Base-by-base conservation (phyloP, 2,113 vertebrate species). In the Lamprotornis superbus region DNA sequence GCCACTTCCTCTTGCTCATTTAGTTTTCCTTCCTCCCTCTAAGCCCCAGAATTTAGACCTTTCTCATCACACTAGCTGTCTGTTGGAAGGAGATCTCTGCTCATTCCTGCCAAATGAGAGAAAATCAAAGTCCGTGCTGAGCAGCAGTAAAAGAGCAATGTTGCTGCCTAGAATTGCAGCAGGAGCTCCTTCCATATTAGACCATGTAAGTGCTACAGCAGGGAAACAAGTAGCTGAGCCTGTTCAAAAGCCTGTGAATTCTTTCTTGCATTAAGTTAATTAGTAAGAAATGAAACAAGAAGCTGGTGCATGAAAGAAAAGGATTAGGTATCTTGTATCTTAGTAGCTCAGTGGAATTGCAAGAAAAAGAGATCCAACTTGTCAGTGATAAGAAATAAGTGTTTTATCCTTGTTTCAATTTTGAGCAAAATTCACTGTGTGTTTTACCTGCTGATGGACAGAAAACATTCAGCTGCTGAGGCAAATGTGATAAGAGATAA, bases 201-300 rank as follows among this genome's bases (percentile, higher is more conserved):
- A 56, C 12, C 0, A 0, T 57, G 33, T 67, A 86, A 59, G 20
- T 59, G 60, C 67, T 95, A 56, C 39, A 77, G 63, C 53, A 85
- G 53, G 10, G 67, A 95, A 94, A 73, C 46, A 79, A 79, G 78
- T 44, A 80, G 42, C 33, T 85, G 75, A 93, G 50, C 30, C 64
- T 93, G 39, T 87, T 91, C 31, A 65, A 82, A 95, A 88, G 46
- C 70, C 65, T 53, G 40, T 7, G 22, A 75, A 93, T 93, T 95
- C 82, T 80, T 93, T 91, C 75, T 83, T 93, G 75, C 68, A 87
- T 95, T 87, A 93, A 94, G 50, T 91, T 94, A 93, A 94, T 90
- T 94, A 93, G 35, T 47, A 50, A 80, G 87, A 96, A 94, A 94
- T 84, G 82, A 95, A 93, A 93, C 19, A 67, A 95, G 92, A 63